A percentile compares a stretch with the other conserved stretches of the same genome.
Evolutionary conservation across 2,797 vertebrate species (phyloP).

Genomic region (Helarctos malayanus): DNA sequence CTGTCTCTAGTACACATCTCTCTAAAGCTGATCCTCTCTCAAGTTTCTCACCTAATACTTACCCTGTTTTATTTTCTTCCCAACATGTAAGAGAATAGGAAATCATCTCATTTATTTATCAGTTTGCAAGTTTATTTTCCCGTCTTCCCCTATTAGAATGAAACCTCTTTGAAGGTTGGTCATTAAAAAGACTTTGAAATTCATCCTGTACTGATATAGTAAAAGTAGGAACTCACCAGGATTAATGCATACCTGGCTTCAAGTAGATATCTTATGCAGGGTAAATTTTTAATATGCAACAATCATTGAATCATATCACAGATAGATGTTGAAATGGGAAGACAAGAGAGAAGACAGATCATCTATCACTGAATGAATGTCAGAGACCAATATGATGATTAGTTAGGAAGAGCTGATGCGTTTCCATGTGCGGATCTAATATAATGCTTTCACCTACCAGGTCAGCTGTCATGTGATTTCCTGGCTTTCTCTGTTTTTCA

Average conservation of each 20-base stretch:
- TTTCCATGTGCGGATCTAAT: not conserved
- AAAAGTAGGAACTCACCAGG: not conserved
- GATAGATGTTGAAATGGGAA: not conserved
- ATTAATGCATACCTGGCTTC: not conserved
- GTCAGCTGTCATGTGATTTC: not conserved
- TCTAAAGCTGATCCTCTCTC: not conserved
- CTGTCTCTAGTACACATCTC: not conserved
- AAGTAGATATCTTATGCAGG: not conserved
- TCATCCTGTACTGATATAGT: not conserved
- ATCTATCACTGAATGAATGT: not conserved
- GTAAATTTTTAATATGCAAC: slow-evolving; percentile 17
- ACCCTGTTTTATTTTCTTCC: not conserved
- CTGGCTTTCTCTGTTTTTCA: not conserved
- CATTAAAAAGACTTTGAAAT: not conserved
- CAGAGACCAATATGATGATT: not conserved
- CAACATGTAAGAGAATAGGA: not conserved
- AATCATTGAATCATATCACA: not conserved
- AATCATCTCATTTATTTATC: not conserved
- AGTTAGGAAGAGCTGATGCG: not conserved
- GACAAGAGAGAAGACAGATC: slow-evolving; percentile 1
- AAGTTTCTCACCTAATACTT: not conserved
- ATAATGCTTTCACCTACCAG: not conserved
- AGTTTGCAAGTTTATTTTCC: not conserved
- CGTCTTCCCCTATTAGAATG: not conserved
- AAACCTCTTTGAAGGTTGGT: not conserved